Evolutionary conservation across 2,797 vertebrate genomes (phyloP).

Genomic region (Sebastes trivittatus): DNA sequence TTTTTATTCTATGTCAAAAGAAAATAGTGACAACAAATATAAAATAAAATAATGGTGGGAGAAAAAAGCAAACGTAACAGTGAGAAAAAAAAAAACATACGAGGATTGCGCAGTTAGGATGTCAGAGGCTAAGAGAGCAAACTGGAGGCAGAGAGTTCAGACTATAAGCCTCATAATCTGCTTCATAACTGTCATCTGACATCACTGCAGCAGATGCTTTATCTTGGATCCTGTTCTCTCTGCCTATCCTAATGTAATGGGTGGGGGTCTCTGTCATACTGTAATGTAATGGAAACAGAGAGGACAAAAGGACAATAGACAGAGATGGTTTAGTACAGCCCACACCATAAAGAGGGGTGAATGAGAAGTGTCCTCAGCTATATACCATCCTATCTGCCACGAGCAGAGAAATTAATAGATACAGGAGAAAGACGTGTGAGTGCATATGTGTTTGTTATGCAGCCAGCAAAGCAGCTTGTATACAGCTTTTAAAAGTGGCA

Average conservation of each 20-base stretch:
- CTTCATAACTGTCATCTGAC: slow-evolving; percentile 70
- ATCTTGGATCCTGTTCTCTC: slow-evolving; percentile 47
- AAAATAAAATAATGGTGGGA: not conserved
- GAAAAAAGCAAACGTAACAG: not conserved
- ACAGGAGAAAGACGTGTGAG: not conserved
- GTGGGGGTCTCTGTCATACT: slow-evolving; percentile 31
- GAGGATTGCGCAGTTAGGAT: slow-evolving; percentile 9
- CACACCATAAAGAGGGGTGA: not conserved
- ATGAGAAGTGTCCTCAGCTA: not conserved
- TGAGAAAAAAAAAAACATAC: not conserved
- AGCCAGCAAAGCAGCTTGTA: not conserved
- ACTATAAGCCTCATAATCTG: slow-evolving; percentile 61
- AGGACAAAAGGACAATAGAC: not conserved
- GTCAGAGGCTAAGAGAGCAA: slow-evolving; percentile 43
- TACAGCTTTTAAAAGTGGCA: not conserved
- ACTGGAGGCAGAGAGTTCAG: slow-evolving; percentile 43
- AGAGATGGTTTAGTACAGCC: slow-evolving; percentile 1
- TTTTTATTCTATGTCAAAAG: not conserved
- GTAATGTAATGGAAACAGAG: slow-evolving; percentile 45
- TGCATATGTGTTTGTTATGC: not conserved
- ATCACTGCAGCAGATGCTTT: slow-evolving; percentile 68
- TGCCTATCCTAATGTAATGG: slow-evolving; percentile 32
- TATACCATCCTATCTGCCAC: not conserved
- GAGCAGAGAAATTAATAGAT: not conserved
- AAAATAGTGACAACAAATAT: not conserved